Evolutionary conservation across 2,113 vertebrate species (phyloP), one percentile per base, ranked within the genome.

Genomic region (Plecturocebus donacophilus): DNA sequence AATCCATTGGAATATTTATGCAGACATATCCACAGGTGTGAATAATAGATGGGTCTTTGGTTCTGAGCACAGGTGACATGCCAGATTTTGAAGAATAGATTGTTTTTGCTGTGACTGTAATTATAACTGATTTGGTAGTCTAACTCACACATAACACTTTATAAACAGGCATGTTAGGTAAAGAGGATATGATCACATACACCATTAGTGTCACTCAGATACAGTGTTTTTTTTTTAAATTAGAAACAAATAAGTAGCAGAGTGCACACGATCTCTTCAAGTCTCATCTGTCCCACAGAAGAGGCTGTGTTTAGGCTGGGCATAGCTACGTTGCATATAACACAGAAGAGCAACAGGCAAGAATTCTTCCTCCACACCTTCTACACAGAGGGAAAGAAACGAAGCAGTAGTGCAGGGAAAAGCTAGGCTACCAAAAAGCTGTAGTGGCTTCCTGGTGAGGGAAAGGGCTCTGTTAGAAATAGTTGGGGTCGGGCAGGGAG

Each of bases 31-130:
- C 6, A 86, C 27, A 35, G 19, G 14, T 88, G 17, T 58, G 38
- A 91, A 94, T 61, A n/a, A n/a, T 90, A 68, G 42, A n/a, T 85
- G 61, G 14, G n/a, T 20, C 56, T 97, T 85, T 64, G 71, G 17
- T 93, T 96, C 58, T 93, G 68, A 92, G 10, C n/a, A 90, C 20
- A 30, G 35, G 47, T 87, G 40, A 91, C 8, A 7, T 47, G 45
- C 10, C 52, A 95, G 56, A 71, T 56, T 96, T 95, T n/a, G 58
- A 93, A 90, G 56, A 94, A 95, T 81, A 87, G 38, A 52, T 90
- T 56, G 47, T 42, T 95, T 88, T 84, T 84, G 10, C 30, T 45
- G 3, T 88, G 58, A 90, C 32, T 95, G 19, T 87, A 93, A 83
- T 91, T 73, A 58, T 42, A 87, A 93, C 52, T 95, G 49, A 87